phyloP scores from a whole-genome alignment of 2,888 invertebrate species.

The Lasioglossum zephyrum region DNA sequence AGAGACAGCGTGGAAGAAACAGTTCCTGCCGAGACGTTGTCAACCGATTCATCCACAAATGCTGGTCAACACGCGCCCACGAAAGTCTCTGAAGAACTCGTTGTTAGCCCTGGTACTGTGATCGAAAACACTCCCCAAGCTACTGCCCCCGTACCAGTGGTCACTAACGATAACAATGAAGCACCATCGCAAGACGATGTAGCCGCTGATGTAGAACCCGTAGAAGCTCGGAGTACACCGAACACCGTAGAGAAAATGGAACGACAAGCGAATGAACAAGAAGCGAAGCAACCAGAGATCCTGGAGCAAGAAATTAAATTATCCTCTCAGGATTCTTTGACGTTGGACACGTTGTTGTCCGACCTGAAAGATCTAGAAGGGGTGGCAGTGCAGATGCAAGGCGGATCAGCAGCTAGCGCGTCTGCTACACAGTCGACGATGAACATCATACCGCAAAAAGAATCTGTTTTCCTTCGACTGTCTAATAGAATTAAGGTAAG shows the following conservation, averaged over 20 bases:
- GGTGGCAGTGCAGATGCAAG: constrained; percentile 71
- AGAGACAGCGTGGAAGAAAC: constrained; percentile 72
- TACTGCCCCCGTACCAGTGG: constrained; percentile 28
- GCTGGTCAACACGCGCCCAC: constrained; percentile 54
- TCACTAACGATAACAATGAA: constrained; percentile 50
- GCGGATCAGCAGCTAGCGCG: constrained; percentile 81
- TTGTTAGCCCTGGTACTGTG: constrained; percentile 42
- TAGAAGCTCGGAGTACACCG: constrained; percentile 39
- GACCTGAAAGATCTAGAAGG: constrained; percentile 82
- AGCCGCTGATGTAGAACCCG: constrained; percentile 31
- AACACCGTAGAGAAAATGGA: constrained; percentile 53
- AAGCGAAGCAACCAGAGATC: constrained; percentile 60
- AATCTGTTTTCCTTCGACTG: constrained; percentile 97
- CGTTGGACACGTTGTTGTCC: constrained; percentile 80
- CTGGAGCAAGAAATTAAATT: constrained; percentile 75
- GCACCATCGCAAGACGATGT: constrained; percentile 4
- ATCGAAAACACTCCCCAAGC: constrained; percentile 64
- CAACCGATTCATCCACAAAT: constrained; percentile 64
- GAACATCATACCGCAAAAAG: constrained; percentile 87
- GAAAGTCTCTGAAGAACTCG: constrained; percentile 67
- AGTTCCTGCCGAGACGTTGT: constrained; percentile 67
- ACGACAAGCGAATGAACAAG: constrained; percentile 48
- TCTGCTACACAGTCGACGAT: constrained; percentile 81
- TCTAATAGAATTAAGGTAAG: constrained; percentile 96
- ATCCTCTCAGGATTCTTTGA: constrained; percentile 77